phyloP scores from a whole-genome alignment of 1,140 invertebrate species.

The Drosophila novamexicana region DNA sequence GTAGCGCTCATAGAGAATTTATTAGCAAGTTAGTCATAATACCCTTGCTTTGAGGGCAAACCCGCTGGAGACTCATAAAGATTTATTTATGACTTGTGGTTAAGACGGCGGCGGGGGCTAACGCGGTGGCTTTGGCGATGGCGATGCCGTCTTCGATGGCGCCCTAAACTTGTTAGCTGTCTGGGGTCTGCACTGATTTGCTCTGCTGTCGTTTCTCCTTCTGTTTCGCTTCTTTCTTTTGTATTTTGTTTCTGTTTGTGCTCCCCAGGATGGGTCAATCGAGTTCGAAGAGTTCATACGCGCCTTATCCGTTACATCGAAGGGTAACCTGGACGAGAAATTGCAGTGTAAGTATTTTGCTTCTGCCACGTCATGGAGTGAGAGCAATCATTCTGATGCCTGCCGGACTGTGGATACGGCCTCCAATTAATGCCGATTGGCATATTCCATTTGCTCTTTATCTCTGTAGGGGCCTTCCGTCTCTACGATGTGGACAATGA shows the following conservation, averaged over 20 bases:
- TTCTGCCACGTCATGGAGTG: neutral
- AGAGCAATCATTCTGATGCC: slow-evolving; percentile 17
- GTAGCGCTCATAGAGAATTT: neutral
- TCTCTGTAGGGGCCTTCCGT: slow-evolving; percentile 95
- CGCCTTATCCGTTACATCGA: slow-evolving; percentile 97
- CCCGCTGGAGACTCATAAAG: slow-evolving; percentile 55
- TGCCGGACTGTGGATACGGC: neutral
- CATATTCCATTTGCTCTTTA: slow-evolving; percentile 25
- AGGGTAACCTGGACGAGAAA: slow-evolving; percentile 98
- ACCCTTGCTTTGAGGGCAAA: neutral
- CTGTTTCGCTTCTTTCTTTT: slow-evolving; percentile 11
- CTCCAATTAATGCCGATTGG: slow-evolving; percentile 35
- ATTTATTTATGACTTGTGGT: slow-evolving; percentile 64
- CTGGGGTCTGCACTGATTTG: slow-evolving; percentile 71
- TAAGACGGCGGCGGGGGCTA: neutral
- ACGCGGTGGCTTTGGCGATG: neutral
- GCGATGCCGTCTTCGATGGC: slow-evolving; percentile 1
- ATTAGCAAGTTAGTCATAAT: slow-evolving; percentile 33
- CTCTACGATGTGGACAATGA: slow-evolving; percentile 99
- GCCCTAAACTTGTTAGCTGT: slow-evolving; percentile 58
- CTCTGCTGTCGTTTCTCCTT: slow-evolving; percentile 46
- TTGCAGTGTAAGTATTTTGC: slow-evolving; percentile 93
- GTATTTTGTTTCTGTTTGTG: slow-evolving; percentile 26
- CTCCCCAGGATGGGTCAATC: slow-evolving; percentile 95
- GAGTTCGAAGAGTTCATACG: slow-evolving; percentile 99